phyloP scores from a whole-genome alignment of 2,113 vertebrate genomes.

The Nothobranchius kuhntae region DNA sequence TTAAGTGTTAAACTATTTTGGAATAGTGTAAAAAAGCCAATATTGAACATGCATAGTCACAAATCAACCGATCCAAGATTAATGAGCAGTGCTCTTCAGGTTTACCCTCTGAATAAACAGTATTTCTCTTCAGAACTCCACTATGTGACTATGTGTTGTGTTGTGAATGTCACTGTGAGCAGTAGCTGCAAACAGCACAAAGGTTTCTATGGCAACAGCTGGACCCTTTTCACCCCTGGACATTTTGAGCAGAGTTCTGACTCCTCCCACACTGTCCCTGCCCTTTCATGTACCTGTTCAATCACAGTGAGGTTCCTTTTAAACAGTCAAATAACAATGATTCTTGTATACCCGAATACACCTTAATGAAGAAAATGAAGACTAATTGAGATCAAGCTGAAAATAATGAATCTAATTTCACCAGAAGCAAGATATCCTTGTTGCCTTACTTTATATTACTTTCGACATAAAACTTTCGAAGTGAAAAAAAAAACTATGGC shows the following conservation, averaged over 20 bases:
- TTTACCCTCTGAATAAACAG: not conserved
- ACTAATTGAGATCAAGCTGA: too few relatives aligned
- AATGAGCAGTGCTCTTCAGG: constrained; percentile 7
- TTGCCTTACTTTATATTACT: too few relatives aligned
- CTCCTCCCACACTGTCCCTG: constrained; percentile 52
- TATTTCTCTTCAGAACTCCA: constrained; percentile 30
- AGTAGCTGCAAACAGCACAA: constrained; percentile 43
- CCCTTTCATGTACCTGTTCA: constrained; percentile 32
- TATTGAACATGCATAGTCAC: too few relatives aligned
- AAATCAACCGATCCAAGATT: not conserved
- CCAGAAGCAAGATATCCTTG: too few relatives aligned
- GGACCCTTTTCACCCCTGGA: constrained; percentile 26
- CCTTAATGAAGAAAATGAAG: too few relatives aligned
- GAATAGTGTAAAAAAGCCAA: too few relatives aligned
- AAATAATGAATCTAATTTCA: too few relatives aligned
- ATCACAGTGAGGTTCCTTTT: not conserved
- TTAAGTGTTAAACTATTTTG: too few relatives aligned
- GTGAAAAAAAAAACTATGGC: too few relatives aligned
- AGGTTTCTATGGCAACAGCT: constrained; percentile 68
- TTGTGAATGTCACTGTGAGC: constrained; percentile 7
- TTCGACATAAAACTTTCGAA: too few relatives aligned
- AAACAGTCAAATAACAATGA: too few relatives aligned
- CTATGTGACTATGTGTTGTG: constrained; percentile 8
- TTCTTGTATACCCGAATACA: too few relatives aligned
- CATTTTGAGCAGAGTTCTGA: constrained; percentile 46